A percentile compares a stretch with the other conserved stretches of the same genome.
Evolutionary conservation across 2,113 vertebrate species (phyloP).

Genomic region (Ageneiosus marmoratus): DNA sequence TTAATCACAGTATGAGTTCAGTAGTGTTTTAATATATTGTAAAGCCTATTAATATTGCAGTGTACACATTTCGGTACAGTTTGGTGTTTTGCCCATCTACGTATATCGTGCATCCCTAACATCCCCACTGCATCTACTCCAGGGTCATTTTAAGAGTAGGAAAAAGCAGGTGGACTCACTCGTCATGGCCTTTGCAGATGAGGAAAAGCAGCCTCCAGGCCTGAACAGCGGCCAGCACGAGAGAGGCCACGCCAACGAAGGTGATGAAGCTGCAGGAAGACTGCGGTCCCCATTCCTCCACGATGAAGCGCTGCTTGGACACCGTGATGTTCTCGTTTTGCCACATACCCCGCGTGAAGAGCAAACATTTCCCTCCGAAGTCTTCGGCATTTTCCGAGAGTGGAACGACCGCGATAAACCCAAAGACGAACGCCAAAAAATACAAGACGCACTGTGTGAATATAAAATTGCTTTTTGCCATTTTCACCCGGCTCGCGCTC

Average conservation of each 20-base stretch:
- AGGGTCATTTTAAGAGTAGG: not conserved
- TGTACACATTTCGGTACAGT: not conserved
- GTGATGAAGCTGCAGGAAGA: slow-evolving; percentile 94
- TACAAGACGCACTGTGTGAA: slow-evolving; percentile 89
- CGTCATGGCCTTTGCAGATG: slow-evolving; percentile 94
- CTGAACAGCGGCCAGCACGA: slow-evolving; percentile 89
- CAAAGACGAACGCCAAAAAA: slow-evolving; percentile 89
- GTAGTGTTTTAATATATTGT: not conserved
- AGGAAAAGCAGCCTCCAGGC: slow-evolving; percentile 93
- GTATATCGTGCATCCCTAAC: not conserved
- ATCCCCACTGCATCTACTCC: not conserved
- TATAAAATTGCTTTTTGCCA: slow-evolving; percentile 87
- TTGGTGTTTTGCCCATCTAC: too few species aligned
- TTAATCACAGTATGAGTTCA: not conserved
- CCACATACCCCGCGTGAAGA: slow-evolving; percentile 95
- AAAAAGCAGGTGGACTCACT: slow-evolving; percentile 78
- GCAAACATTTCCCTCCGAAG: slow-evolving; percentile 90
- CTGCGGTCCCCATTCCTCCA: slow-evolving; percentile 94
- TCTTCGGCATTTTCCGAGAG: slow-evolving; percentile 91
- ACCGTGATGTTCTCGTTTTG: slow-evolving; percentile 94
- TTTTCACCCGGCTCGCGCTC: slow-evolving; percentile 63
- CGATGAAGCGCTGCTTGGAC: slow-evolving; percentile 89
- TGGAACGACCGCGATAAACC: slow-evolving; percentile 90
- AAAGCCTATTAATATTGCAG: not conserved
- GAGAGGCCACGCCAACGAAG: slow-evolving; percentile 86